Evolutionary conservation across 1,140 invertebrate genomes (phyloP), one percentile per base, ranked within the genome.

Genomic region (Macrotrachela quadricornifera): DNA sequence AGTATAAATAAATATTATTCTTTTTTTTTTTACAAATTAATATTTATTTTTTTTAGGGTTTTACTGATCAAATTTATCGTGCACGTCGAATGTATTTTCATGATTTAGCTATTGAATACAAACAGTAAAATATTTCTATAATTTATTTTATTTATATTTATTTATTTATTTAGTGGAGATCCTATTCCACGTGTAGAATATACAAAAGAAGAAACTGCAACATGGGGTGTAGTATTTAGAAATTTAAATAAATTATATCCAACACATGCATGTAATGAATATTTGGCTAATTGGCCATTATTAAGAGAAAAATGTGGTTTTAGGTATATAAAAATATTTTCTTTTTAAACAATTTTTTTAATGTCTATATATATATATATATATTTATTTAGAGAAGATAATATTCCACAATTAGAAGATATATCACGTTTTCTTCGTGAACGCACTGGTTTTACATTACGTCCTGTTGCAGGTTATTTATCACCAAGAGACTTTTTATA

Each of bases 371-470:
- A n/a, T n/a, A n/a, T n/a, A n/a, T 2, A 30, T 30, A 2, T 30
- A 4, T 30, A 4, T 13, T 11, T 41, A 2, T 90, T 92, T 66
- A 76, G 79, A 8, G 68, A 79, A 0, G 76, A 92, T 57, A 77
- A 77, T 57, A 87, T 99, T 60, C 92, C 92, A 17, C 92, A 97
- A 64, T 71, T 97, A 37, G 81, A 94, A 63, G 86, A 92, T 57
- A 82, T 99, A 59, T 94, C 86, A 50, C 79, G 79, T 58, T 99
- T 95, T 71, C 73, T 99, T 56, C 78, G 77, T 68, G 74, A 78
- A 62, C 78, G 80, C 66, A 91, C 87, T 9, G 87, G 88, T 8
- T 94, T 94, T 71, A 81, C 81, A n/a, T 72, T 94, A 6, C 77
- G 88, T 59, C 90, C 88, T 0, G 87, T 86, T 10, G 86, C 90